Percentiles rank a stretch among this genome's conserved stretches.
Conservation (phyloP, 2,797 vertebrate genomes). For the Squalus acanthias region DNA sequence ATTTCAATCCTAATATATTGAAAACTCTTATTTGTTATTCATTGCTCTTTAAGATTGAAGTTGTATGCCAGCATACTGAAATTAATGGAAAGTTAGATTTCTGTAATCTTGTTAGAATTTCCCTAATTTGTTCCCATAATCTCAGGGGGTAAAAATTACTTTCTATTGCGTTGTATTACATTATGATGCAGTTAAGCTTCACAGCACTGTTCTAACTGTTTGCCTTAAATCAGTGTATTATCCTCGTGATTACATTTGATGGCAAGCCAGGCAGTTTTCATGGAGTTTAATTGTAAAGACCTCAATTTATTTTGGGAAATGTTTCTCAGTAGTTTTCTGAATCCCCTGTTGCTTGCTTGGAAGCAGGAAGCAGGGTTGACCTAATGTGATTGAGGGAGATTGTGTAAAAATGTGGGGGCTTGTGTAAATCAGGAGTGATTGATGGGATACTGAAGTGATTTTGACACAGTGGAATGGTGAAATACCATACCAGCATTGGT, state of each 20-base stretch:
- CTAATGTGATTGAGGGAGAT: slow-evolving; percentile 41
- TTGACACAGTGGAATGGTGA: slow-evolving; percentile 32
- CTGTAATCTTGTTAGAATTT: slow-evolving; percentile 30
- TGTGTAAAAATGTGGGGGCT: slow-evolving; percentile 37
- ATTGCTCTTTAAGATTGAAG: slow-evolving; percentile 1
- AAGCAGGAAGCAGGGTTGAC: slow-evolving; percentile 38
- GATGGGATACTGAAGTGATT: slow-evolving; percentile 37
- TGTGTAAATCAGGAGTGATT: slow-evolving; percentile 36
- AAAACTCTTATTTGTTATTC: slow-evolving; percentile 25
- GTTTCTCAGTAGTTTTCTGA: slow-evolving; percentile 39
- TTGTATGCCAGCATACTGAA: slow-evolving; percentile 13
- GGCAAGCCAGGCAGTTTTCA: slow-evolving; percentile 33
- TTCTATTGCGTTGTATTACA: slow-evolving; percentile 32
- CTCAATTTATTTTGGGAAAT: slow-evolving; percentile 40
- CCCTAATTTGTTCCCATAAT: slow-evolving; percentile 28
- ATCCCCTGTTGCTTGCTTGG: slow-evolving; percentile 36
- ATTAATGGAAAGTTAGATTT: slow-evolving; percentile 37
- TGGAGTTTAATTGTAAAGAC: slow-evolving; percentile 38
- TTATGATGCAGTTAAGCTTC: slow-evolving; percentile 34
- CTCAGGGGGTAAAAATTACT: not conserved
- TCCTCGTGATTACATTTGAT: slow-evolving; percentile 35
- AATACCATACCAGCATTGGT: slow-evolving; percentile 36
- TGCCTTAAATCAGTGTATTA: slow-evolving; percentile 38
- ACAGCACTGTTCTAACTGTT: slow-evolving; percentile 19
- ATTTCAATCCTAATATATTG: not conserved